Evolutionary conservation across 2,113 vertebrate species (phyloP).

Genomic region (Salvelinus alpinus): DNA sequence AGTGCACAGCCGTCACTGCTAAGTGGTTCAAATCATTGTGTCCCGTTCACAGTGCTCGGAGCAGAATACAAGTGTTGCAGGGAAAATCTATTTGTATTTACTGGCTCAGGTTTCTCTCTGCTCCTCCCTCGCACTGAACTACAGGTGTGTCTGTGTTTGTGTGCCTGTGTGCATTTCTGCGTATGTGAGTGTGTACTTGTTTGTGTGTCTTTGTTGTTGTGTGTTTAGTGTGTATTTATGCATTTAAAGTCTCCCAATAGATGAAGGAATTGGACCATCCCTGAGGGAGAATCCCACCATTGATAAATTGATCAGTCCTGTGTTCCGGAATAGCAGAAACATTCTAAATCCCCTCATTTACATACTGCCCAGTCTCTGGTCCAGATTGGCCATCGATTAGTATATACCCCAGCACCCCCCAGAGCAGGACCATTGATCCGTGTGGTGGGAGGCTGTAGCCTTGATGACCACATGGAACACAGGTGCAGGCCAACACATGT

Average conservation of each 20-base stretch:
- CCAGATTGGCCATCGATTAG: conserved; percentile 56
- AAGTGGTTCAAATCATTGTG: conserved; percentile 53
- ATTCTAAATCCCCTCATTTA: conserved; percentile 49
- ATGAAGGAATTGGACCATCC: not conserved
- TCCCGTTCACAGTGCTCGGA: conserved; percentile 35
- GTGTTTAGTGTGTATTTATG: not conserved
- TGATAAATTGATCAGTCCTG: conserved; percentile 53
- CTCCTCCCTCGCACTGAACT: conserved; percentile 8
- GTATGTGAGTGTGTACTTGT: not conserved
- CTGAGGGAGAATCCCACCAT: conserved; percentile 33
- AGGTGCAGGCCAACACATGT: conserved; percentile 43
- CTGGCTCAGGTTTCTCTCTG: conserved; percentile 40
- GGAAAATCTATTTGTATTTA: conserved; percentile 69
- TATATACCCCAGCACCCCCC: conserved; percentile 38
- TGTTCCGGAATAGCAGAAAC: conserved; percentile 32
- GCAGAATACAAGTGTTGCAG: conserved; percentile 59
- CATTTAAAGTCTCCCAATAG: not conserved
- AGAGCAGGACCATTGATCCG: conserved; percentile 44
- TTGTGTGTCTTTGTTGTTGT: not conserved
- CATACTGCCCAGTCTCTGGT: conserved; percentile 35
- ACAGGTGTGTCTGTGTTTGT: not conserved
- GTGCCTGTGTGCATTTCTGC: conserved; percentile 35
- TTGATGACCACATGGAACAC: conserved; percentile 42
- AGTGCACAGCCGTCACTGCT: conserved; percentile 29
- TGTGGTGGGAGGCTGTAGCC: conserved; percentile 36